Evolutionary conservation across 1,140 invertebrate species (phyloP).

Genomic region (Nephotettix cincticeps): DNA sequence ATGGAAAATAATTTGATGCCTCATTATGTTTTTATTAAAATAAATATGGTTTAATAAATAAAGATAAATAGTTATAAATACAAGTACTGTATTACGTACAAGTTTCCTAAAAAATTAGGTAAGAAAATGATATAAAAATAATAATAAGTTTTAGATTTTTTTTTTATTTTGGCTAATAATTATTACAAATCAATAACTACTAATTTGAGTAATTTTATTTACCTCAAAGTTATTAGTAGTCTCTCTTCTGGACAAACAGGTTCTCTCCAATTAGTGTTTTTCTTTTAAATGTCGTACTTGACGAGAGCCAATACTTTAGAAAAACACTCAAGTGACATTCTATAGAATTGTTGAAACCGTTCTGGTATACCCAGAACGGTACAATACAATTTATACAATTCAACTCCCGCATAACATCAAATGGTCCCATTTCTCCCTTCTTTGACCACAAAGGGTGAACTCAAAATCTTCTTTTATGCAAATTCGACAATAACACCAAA

Average conservation of each 20-base stretch:
- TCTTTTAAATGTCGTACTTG: not conserved
- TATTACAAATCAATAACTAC: no score
- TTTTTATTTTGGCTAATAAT: no score
- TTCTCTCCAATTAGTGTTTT: constrained; percentile 10
- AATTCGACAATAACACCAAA: not conserved
- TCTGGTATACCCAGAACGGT: no score
- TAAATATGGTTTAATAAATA: no score
- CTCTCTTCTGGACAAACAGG: constrained; percentile 10
- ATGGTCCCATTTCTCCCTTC: not conserved
- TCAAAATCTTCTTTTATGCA: not conserved
- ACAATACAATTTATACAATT: no score
- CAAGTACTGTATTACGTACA: no score
- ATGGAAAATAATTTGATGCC: no score
- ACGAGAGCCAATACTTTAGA: not conserved
- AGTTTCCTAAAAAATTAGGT: no score
- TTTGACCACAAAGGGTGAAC: not conserved
- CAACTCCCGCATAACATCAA: not conserved
- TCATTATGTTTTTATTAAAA: no score
- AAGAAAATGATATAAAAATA: no score
- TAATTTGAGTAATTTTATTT: constrained; percentile 6
- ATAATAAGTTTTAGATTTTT: no score
- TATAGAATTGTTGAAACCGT: not conserved
- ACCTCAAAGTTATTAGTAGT: constrained; percentile 18
- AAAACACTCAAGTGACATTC: not conserved
- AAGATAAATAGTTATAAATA: no score